These are phyloP conservation scores for Torymus texanus DNA, from an alignment of 2,888 invertebrate genomes.

Conservation along the genomic window DNA sequence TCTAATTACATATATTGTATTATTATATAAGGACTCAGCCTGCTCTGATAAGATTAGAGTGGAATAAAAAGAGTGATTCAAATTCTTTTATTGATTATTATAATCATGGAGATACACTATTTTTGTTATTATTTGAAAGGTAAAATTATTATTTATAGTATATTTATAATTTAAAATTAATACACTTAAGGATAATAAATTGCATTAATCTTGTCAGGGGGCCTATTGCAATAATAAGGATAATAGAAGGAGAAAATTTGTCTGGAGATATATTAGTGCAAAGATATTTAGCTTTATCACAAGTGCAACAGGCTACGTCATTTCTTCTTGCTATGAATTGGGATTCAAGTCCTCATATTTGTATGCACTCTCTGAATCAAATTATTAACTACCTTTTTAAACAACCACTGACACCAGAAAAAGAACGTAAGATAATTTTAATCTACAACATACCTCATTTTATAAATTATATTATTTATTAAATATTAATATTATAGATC, in stretches of 20 bases:
- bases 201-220: conserved; percentile 72
- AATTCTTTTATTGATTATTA: conserved; percentile 72
- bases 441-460: neutral
- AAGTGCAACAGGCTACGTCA: conserved; percentile 83
- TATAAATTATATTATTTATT: conserved; percentile 27
- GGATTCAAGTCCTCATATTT: conserved; percentile 85
- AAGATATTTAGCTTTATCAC: conserved; percentile 80
- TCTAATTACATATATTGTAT: conserved; percentile 1
- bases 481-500: conserved; percentile 59
- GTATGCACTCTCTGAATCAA: conserved; percentile 85
- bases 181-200: neutral
- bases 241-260: conserved; percentile 77
- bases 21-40: conserved; percentile 75
- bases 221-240: conserved; percentile 78
- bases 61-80: conserved; percentile 78
- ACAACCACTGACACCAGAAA: conserved; percentile 78
- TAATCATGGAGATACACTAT: conserved; percentile 77
- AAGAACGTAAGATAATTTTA: conserved; percentile 76
- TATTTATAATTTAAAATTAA: neutral
- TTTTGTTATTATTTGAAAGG: conserved; percentile 80
- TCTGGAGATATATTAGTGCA: conserved; percentile 79
- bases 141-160: conserved; percentile 59
- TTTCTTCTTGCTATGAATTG: conserved; percentile 84
- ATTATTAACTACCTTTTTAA: conserved; percentile 83
- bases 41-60: conserved; percentile 78